Evolutionary conservation across 2,113 vertebrate genomes (phyloP).

Genomic region (Rhinogobius similis): DNA sequence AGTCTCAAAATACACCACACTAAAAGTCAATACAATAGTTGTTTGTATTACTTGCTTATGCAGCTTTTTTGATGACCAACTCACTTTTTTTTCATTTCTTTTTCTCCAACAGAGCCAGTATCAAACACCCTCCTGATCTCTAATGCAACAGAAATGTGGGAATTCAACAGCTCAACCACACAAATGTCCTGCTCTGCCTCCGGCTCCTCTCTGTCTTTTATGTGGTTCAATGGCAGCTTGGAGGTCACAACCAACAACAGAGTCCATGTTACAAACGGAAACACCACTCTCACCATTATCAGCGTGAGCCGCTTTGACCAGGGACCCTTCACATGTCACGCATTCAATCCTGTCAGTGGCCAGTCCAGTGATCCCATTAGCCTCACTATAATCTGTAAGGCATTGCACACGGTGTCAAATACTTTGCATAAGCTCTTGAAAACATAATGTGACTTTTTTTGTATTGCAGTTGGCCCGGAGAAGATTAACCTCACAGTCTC

Average conservation of each 20-base stretch:
- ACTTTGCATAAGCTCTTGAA: neutral
- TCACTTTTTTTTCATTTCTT: neutral
- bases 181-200: conserved; percentile 44
- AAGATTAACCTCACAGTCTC: neutral
- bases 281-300: conserved; percentile 37
- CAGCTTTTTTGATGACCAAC: neutral
- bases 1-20: neutral
- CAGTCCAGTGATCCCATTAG: conserved; percentile 3
- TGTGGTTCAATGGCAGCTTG: conserved; percentile 63
- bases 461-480: conserved; percentile 40
- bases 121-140: neutral
- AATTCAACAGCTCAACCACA: conserved; percentile 25
- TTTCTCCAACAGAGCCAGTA: conserved; percentile 24
- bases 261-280: conserved; percentile 50
- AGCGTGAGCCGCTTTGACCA: conserved; percentile 47
- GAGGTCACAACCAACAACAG: conserved; percentile 44
- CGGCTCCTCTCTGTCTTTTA: conserved; percentile 46
- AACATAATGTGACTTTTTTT: neutral
- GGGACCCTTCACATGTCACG: conserved; percentile 25
- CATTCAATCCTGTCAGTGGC: conserved; percentile 26
- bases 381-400: conserved; percentile 40
- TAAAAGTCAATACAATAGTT: neutral
- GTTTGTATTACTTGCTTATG: no score
- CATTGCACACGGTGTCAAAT: neutral
- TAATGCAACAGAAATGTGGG: conserved; percentile 29